Percentiles rank a stretch among this genome's conserved stretches.
Evolutionary conservation across 2,888 invertebrate species (phyloP).

Genomic region (Bembecia ichneumoniformis): DNA sequence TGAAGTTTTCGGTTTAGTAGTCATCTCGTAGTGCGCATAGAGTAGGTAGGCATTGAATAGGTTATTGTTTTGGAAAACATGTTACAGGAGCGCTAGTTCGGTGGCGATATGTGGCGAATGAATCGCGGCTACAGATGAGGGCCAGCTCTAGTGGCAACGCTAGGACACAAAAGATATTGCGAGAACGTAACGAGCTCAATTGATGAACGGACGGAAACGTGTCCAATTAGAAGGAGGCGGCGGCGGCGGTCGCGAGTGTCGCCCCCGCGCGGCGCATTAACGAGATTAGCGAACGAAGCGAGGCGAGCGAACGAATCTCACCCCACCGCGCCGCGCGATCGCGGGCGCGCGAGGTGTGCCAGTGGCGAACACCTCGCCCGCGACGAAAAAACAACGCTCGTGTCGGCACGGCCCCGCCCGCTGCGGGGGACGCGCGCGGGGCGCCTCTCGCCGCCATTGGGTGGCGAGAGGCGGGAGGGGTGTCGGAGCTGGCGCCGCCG

Average conservation of each 20-base stretch:
- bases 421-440: conserved; percentile 24
- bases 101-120: background rate
- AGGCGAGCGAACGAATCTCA: no score
- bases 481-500: conserved; percentile 69
- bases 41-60: no score
- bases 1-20: no score
- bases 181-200: conserved; percentile 67
- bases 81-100: background rate
- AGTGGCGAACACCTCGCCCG: conserved; percentile 31
- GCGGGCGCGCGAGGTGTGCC: conserved; percentile 36
- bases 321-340: conserved; percentile 20
- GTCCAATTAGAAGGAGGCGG: conserved; percentile 71
- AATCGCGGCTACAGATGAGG: background rate
- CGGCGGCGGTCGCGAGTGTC: conserved; percentile 42
- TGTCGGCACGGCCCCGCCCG: conserved; percentile 35
- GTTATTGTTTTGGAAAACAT: background rate
- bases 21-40: no score
- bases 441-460: conserved; percentile 51
- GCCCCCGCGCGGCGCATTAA: conserved; percentile 59
- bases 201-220: conserved; percentile 70
- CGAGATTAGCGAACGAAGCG: conserved; percentile 49
- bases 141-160: conserved; percentile 10
- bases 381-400: conserved; percentile 56
- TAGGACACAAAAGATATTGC: conserved; percentile 54
- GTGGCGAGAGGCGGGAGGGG: conserved; percentile 67